Conservation (phyloP, 2,888 invertebrate genomes). For the Apoderus coryli region DNA sequence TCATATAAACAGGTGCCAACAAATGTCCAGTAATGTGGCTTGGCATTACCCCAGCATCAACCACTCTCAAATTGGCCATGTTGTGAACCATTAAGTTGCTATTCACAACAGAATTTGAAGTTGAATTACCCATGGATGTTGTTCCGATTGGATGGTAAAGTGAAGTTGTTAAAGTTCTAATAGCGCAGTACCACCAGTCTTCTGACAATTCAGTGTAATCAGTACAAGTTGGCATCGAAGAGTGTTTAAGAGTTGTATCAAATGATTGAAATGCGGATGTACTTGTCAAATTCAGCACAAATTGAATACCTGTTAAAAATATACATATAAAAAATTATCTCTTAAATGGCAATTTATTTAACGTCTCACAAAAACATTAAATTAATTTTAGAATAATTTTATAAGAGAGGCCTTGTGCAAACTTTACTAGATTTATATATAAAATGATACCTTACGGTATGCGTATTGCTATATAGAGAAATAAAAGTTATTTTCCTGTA, state of each 20-base stretch:
- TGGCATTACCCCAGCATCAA: slow-evolving; percentile 8
- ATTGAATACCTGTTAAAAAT: too few species aligned
- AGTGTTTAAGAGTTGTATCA: slow-evolving; percentile 7
- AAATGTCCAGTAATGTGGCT: slow-evolving; percentile 7
- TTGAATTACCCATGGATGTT: slow-evolving; percentile 8
- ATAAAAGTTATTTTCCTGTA: too few species aligned
- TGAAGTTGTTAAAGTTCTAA: slow-evolving; percentile 6
- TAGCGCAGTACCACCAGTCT: slow-evolving; percentile 9
- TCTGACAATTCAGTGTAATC: slow-evolving; percentile 4
- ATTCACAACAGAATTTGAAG: slow-evolving; percentile 7
- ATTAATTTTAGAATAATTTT: too few species aligned
- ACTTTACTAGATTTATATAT: too few species aligned
- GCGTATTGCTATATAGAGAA: too few species aligned
- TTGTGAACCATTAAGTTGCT: slow-evolving; percentile 6
- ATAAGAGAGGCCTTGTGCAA: too few species aligned
- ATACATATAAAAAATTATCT: too few species aligned
- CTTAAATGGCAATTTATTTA: too few species aligned
- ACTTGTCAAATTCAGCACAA: too few species aligned
- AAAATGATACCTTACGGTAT: too few species aligned
- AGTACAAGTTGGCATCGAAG: slow-evolving; percentile 7
- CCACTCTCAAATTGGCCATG: slow-evolving; percentile 7
- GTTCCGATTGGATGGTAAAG: slow-evolving; percentile 9
- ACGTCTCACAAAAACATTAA: too few species aligned
- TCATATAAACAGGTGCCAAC: slow-evolving; percentile 7
- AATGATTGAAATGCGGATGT: too few species aligned